Conservation (phyloP, 2,797 vertebrate species). For the Neosilurus mollespiculum region DNA sequence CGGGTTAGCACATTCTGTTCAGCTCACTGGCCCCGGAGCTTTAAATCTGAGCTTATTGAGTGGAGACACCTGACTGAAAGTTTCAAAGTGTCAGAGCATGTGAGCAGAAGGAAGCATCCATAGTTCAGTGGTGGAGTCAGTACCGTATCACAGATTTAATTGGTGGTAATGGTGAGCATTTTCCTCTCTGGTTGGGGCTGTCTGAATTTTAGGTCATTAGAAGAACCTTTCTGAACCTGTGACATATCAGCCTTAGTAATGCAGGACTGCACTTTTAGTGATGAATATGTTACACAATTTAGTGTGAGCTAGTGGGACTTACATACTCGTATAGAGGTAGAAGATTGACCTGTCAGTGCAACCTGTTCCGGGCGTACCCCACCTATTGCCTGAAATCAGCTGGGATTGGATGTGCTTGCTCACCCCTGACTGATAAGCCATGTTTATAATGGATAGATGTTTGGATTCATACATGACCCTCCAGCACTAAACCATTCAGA, state of each 20-base stretch:
- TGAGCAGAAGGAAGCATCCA: background rate
- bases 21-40: conserved; percentile 35
- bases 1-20: background rate
- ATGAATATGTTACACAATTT: conserved; percentile 1
- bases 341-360: conserved; percentile 18
- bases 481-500: too few species aligned
- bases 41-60: conserved; percentile 11
- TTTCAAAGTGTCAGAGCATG: background rate
- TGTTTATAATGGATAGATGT: too few species aligned
- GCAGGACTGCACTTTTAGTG: background rate
- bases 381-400: too few species aligned
- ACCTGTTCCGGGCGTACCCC: too few species aligned
- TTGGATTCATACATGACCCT: too few species aligned
- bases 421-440: too few species aligned
- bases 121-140: background rate
- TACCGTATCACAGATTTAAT: background rate
- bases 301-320: background rate
- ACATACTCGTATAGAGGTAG: background rate
- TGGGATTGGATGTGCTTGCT: too few species aligned
- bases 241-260: conserved; percentile 12
- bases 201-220: background rate
- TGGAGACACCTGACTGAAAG: background rate
- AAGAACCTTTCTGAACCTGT: background rate
- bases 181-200: background rate
- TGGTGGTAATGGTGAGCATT: background rate